These are phyloP conservation scores for Sapayoa aenigma DNA, from an alignment of 2,113 vertebrate genomes.

Conservation along the genomic window DNA sequence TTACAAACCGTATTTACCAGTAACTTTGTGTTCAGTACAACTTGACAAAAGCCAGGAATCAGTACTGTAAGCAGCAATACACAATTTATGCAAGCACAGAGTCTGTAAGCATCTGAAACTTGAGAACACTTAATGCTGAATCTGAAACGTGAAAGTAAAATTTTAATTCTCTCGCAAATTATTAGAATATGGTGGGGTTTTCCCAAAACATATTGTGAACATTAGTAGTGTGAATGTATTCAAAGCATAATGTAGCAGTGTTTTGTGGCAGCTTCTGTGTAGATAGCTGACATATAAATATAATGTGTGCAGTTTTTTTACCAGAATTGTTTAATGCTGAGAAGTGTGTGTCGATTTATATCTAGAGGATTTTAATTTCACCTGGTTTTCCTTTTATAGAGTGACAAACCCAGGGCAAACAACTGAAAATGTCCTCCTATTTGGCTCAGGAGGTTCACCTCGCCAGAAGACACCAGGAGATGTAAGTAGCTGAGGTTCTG, in stretches of 20 bases:
- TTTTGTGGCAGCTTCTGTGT: not conserved
- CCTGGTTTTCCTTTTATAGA: slow-evolving; percentile 51
- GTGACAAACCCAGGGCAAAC: not conserved
- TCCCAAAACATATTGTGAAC: not conserved
- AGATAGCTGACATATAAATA: not conserved
- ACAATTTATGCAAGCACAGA: not conserved
- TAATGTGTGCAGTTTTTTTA: not conserved
- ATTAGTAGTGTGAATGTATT: not conserved
- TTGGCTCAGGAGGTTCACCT: slow-evolving; percentile 76
- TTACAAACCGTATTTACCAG: not conserved
- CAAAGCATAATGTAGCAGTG: not conserved
- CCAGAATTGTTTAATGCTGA: not conserved
- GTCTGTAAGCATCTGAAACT: not conserved
- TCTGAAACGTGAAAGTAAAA: not conserved
- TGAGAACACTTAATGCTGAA: not conserved
- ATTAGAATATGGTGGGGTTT: not conserved
- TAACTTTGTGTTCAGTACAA: not conserved
- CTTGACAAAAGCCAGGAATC: not conserved
- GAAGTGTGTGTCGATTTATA: not conserved
- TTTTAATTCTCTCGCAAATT: not conserved
- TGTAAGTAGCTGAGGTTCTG: slow-evolving; percentile 74
- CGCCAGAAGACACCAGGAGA: slow-evolving; percentile 80
- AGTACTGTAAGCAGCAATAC: not conserved
- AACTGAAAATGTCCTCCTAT: slow-evolving; percentile 64
- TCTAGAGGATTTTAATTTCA: not conserved